Percentiles rank a stretch among this genome's conserved stretches.
phyloP scores from a whole-genome alignment of 2,888 invertebrate species.

The Spisula subtruncata region DNA sequence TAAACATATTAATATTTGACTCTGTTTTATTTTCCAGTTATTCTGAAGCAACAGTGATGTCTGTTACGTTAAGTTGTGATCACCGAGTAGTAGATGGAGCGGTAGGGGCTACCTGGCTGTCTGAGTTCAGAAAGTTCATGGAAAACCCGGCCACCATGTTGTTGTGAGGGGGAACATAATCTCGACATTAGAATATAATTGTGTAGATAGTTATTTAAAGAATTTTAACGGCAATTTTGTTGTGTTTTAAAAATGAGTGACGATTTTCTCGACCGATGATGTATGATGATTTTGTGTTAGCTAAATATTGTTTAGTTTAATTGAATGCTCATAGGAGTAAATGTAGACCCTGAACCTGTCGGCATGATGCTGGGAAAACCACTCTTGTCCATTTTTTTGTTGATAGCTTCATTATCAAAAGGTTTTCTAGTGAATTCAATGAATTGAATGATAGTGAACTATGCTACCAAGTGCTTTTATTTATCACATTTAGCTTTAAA shows the following conservation, averaged over 20 bases:
- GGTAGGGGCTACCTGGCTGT: conserved; percentile 98
- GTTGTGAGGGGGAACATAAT: conserved; percentile 89
- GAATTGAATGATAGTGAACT: too few relatives aligned
- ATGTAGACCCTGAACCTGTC: neutral
- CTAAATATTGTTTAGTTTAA: too few relatives aligned
- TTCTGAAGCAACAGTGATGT: conserved; percentile 91
- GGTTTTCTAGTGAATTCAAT: neutral
- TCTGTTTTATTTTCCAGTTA: conserved; percentile 77
- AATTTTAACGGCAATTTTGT: neutral
- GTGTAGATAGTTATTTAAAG: conserved; percentile 21
- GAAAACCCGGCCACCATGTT: conserved; percentile 98
- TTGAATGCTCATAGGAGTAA: neutral
- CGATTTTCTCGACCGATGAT: neutral
- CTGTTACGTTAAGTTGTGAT: conserved; percentile 98
- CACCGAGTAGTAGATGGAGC: conserved; percentile 99
- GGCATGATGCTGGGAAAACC: too few relatives aligned
- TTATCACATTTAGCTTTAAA: too few relatives aligned
- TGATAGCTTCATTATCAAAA: neutral
- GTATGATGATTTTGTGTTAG: neutral
- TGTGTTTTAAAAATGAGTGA: neutral
- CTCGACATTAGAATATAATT: neutral
- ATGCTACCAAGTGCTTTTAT: too few relatives aligned
- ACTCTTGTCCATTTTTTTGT: neutral
- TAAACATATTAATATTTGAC: neutral
- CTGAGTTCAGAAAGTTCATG: conserved; percentile 94